Percentiles rank a stretch among this genome's conserved stretches.
Conservation (phyloP, 2,113 vertebrate species). For the Pelobates fuscus region DNA sequence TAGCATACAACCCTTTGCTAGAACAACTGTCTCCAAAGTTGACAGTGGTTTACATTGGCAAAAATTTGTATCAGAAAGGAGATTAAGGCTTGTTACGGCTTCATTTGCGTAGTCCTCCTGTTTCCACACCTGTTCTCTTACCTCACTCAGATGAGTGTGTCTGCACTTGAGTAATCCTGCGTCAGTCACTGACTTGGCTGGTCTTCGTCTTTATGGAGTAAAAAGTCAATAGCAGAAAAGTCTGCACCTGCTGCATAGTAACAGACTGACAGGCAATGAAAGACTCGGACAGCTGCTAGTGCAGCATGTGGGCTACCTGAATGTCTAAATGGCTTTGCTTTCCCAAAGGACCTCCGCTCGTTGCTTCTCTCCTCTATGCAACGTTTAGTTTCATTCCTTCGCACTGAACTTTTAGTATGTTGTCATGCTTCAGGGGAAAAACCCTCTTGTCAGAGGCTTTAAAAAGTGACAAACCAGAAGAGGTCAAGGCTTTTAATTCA, state of each 20-base stretch:
- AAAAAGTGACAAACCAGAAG: slow-evolving; percentile 67
- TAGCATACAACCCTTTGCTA: slow-evolving; percentile 42
- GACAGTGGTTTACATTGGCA: slow-evolving; percentile 54
- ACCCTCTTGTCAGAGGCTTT: slow-evolving; percentile 71
- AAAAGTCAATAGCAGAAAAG: slow-evolving; percentile 69
- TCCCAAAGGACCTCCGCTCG: slow-evolving; percentile 66
- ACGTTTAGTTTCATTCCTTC: slow-evolving; percentile 62
- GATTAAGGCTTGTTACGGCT: slow-evolving; percentile 61
- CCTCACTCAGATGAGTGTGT: slow-evolving; percentile 75
- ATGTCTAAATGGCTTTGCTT: slow-evolving; percentile 61
- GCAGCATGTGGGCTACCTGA: slow-evolving; percentile 74
- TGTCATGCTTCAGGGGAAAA: slow-evolving; percentile 69
- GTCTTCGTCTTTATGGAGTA: slow-evolving; percentile 68
- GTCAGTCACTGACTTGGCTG: slow-evolving; percentile 74
- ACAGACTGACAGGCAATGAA: slow-evolving; percentile 71
- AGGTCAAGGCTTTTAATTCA: slow-evolving; percentile 77
- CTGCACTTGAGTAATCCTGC: slow-evolving; percentile 75
- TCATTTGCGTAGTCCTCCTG: slow-evolving; percentile 53
- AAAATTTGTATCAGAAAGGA: slow-evolving; percentile 57
- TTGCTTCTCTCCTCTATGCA: slow-evolving; percentile 60
- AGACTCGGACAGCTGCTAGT: slow-evolving; percentile 72
- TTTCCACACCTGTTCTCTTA: slow-evolving; percentile 78
- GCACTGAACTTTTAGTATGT: slow-evolving; percentile 59
- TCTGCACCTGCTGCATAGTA: slow-evolving; percentile 77
- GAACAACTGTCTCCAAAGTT: slow-evolving; percentile 49